phyloP scores from a whole-genome alignment of 2,113 vertebrate genomes.

The Dascyllus trimaculatus region DNA sequence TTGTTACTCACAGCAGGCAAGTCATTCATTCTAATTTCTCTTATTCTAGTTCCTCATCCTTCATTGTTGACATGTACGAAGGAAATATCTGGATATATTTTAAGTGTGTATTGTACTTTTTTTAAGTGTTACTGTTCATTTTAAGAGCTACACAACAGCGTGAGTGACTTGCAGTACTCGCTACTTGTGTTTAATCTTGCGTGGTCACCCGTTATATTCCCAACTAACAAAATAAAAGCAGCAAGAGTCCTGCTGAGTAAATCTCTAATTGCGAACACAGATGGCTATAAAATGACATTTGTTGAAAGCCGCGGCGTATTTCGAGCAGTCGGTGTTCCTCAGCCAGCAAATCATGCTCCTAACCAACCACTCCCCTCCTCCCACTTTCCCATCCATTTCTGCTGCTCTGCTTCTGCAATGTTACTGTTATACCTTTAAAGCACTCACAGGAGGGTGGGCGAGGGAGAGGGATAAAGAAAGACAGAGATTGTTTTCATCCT shows the following conservation, averaged over 20 bases:
- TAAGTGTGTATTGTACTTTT: too few species aligned
- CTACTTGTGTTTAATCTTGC: constrained; percentile 52
- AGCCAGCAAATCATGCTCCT: constrained; percentile 1
- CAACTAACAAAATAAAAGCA: constrained; percentile 7
- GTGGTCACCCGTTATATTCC: constrained; percentile 28
- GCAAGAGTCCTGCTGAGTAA: background rate
- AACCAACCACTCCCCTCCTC: constrained; percentile 3
- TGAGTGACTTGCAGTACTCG: constrained; percentile 23
- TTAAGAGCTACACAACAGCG: constrained; percentile 20
- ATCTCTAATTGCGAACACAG: constrained; percentile 1
- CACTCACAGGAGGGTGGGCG: background rate
- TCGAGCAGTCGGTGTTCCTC: background rate
- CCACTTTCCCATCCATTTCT: constrained; percentile 32
- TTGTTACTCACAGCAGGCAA: constrained; percentile 16
- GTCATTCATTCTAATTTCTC: constrained; percentile 3
- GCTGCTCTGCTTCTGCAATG: constrained; percentile 14
- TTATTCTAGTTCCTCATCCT: too few species aligned
- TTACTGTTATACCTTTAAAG: constrained; percentile 33
- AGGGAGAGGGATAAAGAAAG: constrained; percentile 46
- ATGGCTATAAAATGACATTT: constrained; percentile 24
- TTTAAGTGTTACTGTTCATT: background rate
- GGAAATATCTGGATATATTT: too few species aligned
- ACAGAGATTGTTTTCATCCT: constrained; percentile 54
- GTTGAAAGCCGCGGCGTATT: background rate
- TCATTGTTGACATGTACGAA: too few species aligned